Base-by-base conservation (phyloP, 2,888 invertebrate species). In the Caenorhabditis afra region DNA sequence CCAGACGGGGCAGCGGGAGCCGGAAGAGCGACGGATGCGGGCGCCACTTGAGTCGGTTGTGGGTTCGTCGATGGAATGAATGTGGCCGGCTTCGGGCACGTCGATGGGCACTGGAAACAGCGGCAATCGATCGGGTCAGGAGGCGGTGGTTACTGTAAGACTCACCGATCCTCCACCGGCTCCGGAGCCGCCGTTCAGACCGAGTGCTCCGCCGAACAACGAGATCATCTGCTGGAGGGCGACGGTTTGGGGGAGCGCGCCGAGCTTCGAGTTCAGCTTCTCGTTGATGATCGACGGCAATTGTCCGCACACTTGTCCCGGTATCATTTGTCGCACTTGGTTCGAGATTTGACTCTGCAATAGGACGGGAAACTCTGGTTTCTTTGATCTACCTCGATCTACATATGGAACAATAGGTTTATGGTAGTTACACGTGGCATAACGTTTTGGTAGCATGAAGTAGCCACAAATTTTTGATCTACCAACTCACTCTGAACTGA, bases 281-380 rank as follows among this genome's bases (percentile, higher is more conserved):
- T 87, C 83, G 50, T 88, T 85, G 62, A 88, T 78, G 16, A 88
- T 85, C 41, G 61, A 62, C 11, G 88, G 88, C 23, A 88, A 74
- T 74, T 86, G 86, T 16, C 79, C 81, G 73, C 88, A 88, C 29
- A 88, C 68, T 68, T 88, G 83, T 22, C 83, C 81, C 12, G 88
- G 88, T 16, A 87, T 77, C 86, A 86, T 85, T 67, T 85, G 67
- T 44, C 74, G 67, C 8, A 86, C 84, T 76, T 81, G 80, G 57
- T 82, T 79, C 12, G 84, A 84, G 70, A 85, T 83, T 66, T 81
- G 81, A 23, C 79, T 74, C 85, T 86, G 73, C 44, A 85, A 79
- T 44, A 16, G 18, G 12, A 37, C 14, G 10, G 20, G 45, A 23
- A 45, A 22, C 5, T 4, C 3, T n/a, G n/a, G 4, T 11, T 11